These are phyloP conservation scores for Sebastes diaconus DNA, from an alignment of 2,797 vertebrate genomes.

Conservation along the genomic window DNA sequence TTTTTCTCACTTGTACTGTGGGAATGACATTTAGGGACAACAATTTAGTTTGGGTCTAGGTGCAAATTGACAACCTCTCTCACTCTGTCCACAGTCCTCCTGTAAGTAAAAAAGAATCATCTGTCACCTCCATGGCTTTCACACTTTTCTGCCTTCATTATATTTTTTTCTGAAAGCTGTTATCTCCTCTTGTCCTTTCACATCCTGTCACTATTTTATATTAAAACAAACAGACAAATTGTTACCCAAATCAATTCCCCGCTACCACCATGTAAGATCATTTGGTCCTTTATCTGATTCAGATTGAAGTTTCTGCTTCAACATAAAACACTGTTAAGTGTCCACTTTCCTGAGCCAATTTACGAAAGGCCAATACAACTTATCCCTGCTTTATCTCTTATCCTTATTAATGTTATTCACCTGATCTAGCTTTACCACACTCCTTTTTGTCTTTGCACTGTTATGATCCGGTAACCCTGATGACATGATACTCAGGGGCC, in stretches of 20 bases:
- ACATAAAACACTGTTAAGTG: background rate
- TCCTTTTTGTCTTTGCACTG: background rate
- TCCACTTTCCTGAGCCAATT: too few relatives aligned
- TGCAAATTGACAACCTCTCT: too few relatives aligned
- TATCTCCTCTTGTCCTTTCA: background rate
- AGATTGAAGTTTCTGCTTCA: background rate
- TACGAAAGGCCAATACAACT: background rate
- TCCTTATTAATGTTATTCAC: conserved; percentile 13
- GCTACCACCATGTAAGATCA: background rate
- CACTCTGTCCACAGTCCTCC: too few relatives aligned
- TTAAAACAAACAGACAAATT: background rate
- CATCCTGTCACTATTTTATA: background rate
- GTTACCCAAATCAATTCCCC: background rate
- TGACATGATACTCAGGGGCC: background rate
- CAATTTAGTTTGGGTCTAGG: too few relatives aligned
- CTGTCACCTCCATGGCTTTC: too few relatives aligned
- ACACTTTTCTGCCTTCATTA: too few relatives aligned
- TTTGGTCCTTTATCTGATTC: background rate
- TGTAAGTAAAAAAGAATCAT: too few relatives aligned
- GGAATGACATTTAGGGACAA: too few relatives aligned
- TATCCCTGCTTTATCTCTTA: background rate
- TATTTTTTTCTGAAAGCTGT: too few relatives aligned
- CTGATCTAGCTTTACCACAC: conserved; percentile 4
- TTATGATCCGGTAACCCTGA: background rate
- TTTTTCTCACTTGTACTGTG: too few relatives aligned